Percentiles rank a stretch among this genome's conserved stretches.
Evolutionary conservation across 2,797 vertebrate genomes (phyloP).

Genomic region (Sebastiscus albofasciatus): DNA sequence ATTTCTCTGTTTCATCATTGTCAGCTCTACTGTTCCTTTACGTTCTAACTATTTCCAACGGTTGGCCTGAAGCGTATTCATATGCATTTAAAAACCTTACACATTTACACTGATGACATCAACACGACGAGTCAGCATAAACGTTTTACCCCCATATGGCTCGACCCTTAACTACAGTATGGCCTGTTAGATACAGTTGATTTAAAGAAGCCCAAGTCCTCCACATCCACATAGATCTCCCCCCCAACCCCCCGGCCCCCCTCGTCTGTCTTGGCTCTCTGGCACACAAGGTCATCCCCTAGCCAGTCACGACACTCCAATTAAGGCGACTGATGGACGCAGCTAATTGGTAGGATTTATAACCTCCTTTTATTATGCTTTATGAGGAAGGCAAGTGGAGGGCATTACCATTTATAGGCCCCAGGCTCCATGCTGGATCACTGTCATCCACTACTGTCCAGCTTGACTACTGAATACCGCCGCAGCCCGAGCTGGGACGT

Average conservation of each 20-base stretch:
- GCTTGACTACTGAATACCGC: slow-evolving; percentile 32
- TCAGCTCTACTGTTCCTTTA: neutral
- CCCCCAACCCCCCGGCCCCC: slow-evolving; percentile 44
- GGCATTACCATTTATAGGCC: slow-evolving; percentile 87
- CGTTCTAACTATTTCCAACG: neutral
- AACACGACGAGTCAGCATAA: slow-evolving; percentile 51
- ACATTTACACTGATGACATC: slow-evolving; percentile 43
- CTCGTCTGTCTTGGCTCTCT: slow-evolving; percentile 79
- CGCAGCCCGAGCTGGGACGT: slow-evolving; percentile 13
- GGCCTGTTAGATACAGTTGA: slow-evolving; percentile 66
- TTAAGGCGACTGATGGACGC: slow-evolving; percentile 87
- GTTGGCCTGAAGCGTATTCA: slow-evolving; percentile 27
- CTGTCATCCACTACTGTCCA: slow-evolving; percentile 68
- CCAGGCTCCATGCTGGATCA: slow-evolving; percentile 76
- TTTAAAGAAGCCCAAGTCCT: slow-evolving; percentile 68
- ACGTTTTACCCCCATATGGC: slow-evolving; percentile 45
- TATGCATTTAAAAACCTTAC: slow-evolving; percentile 21
- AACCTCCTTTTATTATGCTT: slow-evolving; percentile 86
- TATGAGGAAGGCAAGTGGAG: slow-evolving; percentile 86
- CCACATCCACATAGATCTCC: slow-evolving; percentile 70
- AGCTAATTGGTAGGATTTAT: slow-evolving; percentile 89
- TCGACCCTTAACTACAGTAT: slow-evolving; percentile 54
- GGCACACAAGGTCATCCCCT: slow-evolving; percentile 85
- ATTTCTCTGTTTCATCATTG: neutral
- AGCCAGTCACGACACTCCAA: slow-evolving; percentile 86